Percentiles rank a stretch among this genome's conserved stretches.
Evolutionary conservation across 2,888 invertebrate genomes (phyloP).

Genomic region (Stenodera caucasica): DNA sequence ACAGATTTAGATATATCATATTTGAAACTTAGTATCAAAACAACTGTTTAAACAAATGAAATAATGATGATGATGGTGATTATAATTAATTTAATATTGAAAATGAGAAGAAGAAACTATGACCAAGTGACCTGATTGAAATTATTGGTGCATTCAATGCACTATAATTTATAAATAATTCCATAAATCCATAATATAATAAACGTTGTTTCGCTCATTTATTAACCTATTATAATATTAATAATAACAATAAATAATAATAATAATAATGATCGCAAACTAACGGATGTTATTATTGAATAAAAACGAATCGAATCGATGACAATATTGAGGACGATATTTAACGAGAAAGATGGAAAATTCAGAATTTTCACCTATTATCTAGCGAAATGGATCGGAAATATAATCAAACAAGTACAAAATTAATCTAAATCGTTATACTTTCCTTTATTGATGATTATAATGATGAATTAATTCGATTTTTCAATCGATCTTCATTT

Average conservation of each 20-base stretch:
- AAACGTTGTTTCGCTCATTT: background rate
- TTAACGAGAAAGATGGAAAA: too few species aligned
- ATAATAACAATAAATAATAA: background rate
- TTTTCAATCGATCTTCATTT: too few species aligned
- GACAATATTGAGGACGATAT: too few species aligned
- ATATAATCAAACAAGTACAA: too few species aligned
- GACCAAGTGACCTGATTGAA: background rate
- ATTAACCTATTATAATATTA: background rate
- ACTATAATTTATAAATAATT: background rate
- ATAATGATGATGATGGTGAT: background rate
- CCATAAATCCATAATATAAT: background rate
- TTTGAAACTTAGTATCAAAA: too few species aligned
- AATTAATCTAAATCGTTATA: too few species aligned
- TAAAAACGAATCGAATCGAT: too few species aligned
- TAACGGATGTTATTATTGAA: too few species aligned
- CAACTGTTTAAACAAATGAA: background rate
- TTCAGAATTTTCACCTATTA: background rate
- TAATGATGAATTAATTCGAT: too few species aligned
- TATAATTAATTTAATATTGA: background rate
- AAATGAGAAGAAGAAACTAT: background rate
- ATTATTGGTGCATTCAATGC: slow-evolving; percentile 5
- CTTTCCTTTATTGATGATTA: too few species aligned
- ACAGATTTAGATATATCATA: too few species aligned
- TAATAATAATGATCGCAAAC: too few species aligned
- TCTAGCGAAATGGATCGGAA: background rate